Evolutionary conservation across 2,113 vertebrate genomes (phyloP), one percentile per base, ranked within the genome.

Genomic region (Equus quagga): DNA sequence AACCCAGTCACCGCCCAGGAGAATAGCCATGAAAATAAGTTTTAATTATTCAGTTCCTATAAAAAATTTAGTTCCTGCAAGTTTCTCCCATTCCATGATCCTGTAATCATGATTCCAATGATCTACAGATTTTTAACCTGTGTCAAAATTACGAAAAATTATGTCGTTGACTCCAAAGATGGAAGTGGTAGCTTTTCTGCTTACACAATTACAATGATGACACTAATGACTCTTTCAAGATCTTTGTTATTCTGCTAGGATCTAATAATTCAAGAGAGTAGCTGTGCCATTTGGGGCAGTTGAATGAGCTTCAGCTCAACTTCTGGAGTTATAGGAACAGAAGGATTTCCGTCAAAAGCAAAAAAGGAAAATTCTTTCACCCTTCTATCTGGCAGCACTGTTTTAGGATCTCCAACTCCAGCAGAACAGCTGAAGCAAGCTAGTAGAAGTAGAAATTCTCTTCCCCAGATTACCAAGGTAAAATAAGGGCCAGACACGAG

Each of bases 11-110:
- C 44, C 13, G 73, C 86, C 84, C 92, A 76, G 17, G 94, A 96
- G 73, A 84, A 79, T 94, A 93, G 12, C 36, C 73, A 83, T 15
- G 60, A 85, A 89, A 95, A 65, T 90, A 80, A 5, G 12, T 94
- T 97, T 93, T 92, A 97, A 82, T 97, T 97, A 95, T 92, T 96
- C 28, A 95, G 28, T 97, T 93, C 54, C 51, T 60, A 94, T 90
- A 93, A 97, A 96, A 94, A 67, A 93, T 94, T 54, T 81, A 98
- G 75, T 78, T 94, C 31, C 44, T 23, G 17, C 17, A 91, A 95
- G 44, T 95, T 97, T 79, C 58, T 85, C 24, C 69, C 9, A 67
- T 94, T 81, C 91, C 3, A 65, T 82, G 69, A 62, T 56, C 70
- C 6, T 95, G 65, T 54, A 51, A 72, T 84, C 11, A 54, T 69